Evolutionary conservation across 2,888 invertebrate genomes (phyloP).

Genomic region (Lasioglossum malachurum): DNA sequence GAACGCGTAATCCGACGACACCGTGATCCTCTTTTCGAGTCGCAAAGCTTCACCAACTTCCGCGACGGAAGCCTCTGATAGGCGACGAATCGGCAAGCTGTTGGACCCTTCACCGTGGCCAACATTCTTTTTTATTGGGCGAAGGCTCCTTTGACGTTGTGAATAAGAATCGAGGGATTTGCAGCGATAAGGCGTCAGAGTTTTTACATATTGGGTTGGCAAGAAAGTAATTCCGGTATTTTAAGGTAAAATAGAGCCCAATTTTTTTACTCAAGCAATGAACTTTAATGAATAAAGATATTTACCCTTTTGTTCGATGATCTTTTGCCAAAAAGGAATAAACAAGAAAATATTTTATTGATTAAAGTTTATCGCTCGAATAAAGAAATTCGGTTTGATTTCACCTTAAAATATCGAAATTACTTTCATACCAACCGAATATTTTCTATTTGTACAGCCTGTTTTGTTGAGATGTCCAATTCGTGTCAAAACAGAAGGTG

Average conservation of each 20-base stretch:
- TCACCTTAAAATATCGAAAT: no score
- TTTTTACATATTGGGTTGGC: neutral
- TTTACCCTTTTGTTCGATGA: no score
- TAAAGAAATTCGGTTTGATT: no score
- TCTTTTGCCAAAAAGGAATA: no score
- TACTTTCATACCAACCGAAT: no score
- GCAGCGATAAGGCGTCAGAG: neutral
- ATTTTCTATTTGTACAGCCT: neutral
- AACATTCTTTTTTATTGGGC: neutral
- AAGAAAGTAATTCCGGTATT: no score
- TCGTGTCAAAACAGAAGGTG: no score
- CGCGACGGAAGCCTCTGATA: constrained; percentile 42
- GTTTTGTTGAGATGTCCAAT: neutral
- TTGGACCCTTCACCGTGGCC: constrained; percentile 2
- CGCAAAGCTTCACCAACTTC: constrained; percentile 41
- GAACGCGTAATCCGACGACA: constrained; percentile 61
- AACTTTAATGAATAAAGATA: no score
- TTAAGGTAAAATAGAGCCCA: no score
- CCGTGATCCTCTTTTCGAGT: constrained; percentile 66
- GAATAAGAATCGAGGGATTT: neutral
- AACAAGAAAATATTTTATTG: no score
- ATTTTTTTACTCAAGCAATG: no score
- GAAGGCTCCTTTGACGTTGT: neutral
- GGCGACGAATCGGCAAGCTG: constrained; percentile 44
- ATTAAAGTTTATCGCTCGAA: no score